Evolutionary conservation across 2,113 vertebrate species (phyloP).

Genomic region (Cephalophus harveyi): DNA sequence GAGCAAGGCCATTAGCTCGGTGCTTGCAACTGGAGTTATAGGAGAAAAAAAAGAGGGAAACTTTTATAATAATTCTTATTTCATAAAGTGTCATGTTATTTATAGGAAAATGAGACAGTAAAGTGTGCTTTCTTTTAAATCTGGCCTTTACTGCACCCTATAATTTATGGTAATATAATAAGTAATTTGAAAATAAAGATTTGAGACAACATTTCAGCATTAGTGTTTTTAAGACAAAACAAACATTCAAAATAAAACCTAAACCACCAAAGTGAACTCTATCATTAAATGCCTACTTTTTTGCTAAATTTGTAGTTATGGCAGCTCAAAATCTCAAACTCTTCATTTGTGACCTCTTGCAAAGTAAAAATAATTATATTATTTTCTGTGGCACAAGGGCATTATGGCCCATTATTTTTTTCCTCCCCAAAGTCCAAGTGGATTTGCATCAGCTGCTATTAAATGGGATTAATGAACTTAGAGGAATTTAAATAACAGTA

Average conservation of each 20-base stretch:
- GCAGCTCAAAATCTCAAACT: conserved; percentile 80
- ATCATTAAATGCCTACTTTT: conserved; percentile 89
- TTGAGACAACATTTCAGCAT: conserved; percentile 88
- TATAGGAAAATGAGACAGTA: conserved; percentile 85
- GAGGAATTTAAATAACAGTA: conserved; percentile 68
- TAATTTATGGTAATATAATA: conserved; percentile 90
- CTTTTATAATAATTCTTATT: conserved; percentile 75
- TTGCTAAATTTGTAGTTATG: conserved; percentile 85
- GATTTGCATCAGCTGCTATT: conserved; percentile 63
- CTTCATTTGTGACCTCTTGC: conserved; percentile 79
- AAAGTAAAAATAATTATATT: conserved; percentile 84
- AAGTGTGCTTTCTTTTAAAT: conserved; percentile 84
- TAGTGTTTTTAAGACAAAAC: conserved; percentile 89
- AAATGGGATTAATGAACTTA: conserved; percentile 80
- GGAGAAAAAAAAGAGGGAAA: conserved; percentile 41
- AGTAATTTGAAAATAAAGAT: conserved; percentile 89
- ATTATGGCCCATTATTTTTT: conserved; percentile 75
- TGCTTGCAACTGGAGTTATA: conserved; percentile 58
- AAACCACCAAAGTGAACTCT: conserved; percentile 83
- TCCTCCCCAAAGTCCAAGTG: conserved; percentile 65
- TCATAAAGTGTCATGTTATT: conserved; percentile 82
- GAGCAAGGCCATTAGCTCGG: conserved; percentile 72
- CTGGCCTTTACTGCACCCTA: conserved; percentile 82
- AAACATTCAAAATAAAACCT: conserved; percentile 88
- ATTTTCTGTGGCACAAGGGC: conserved; percentile 77